Percentiles rank a stretch among this genome's conserved stretches.
These are phyloP conservation scores for Lagodon rhomboides DNA, from an alignment of 2,797 vertebrate species.

Conservation along the genomic window DNA sequence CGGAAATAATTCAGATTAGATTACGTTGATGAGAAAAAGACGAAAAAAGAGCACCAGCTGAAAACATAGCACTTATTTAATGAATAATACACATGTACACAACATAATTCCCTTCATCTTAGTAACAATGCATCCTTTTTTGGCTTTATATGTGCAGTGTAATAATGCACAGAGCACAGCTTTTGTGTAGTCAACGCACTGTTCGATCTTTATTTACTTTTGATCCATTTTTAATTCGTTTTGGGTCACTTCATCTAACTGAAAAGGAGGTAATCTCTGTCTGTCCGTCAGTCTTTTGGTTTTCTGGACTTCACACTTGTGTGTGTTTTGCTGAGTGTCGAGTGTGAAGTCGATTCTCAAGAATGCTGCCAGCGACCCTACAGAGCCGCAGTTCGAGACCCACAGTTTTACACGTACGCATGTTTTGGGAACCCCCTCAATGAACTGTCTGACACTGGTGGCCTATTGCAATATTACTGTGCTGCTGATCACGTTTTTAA, in stretches of 20 bases:
- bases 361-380: too few species aligned
- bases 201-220: not conserved
- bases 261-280: too few species aligned
- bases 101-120: not conserved
- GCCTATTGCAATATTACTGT: too few species aligned
- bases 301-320: too few species aligned
- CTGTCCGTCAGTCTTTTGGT: too few species aligned
- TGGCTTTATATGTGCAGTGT: not conserved
- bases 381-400: too few species aligned
- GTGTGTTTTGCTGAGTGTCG: too few species aligned
- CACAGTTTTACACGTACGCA: too few species aligned
- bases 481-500: too few species aligned
- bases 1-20: not conserved
- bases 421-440: too few species aligned
- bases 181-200: not conserved
- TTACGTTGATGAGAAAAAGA: not conserved
- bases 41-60: not conserved
- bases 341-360: too few species aligned
- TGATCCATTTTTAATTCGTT: not conserved
- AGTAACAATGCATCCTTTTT: not conserved
- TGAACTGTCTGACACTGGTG: too few species aligned
- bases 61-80: slow-evolving; percentile 1
- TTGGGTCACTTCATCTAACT: not conserved
- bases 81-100: not conserved
- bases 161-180: not conserved